Evolutionary conservation across 37 sponge, comb jelly and placozoan species (phyloP), one percentile per base, ranked within the genome.

Genomic region (Axinella damicornis): DNA sequence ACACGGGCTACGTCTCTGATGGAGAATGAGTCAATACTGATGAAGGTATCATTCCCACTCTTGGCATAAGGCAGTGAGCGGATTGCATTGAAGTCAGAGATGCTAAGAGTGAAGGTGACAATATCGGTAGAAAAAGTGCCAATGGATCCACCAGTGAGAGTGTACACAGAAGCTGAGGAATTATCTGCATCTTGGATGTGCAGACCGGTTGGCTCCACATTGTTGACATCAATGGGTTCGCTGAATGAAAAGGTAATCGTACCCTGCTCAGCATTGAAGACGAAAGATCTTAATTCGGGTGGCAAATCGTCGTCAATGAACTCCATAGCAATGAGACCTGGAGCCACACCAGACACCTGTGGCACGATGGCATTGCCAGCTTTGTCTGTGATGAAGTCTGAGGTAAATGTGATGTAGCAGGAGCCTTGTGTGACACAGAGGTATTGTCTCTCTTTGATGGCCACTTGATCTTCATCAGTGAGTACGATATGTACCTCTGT

Each of bases 381-480:
- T 65, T 58, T 85, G 68, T 97, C 97, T 32, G 33, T 74, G 65
- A 97, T 83, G 41, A 93, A 65, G 60, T 68, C 76, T 2, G 82
- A 37, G 11, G 90, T 87, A 71, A 92, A 88, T 14, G 87, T 88
- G 40, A 97, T 89, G 84, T 94, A 97, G 69, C 95, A 95, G 54
- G 86, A 81, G 35, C 90, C 87, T 56, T 90, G 92, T 24, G 82
- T 83, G 5, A 54, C 70, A 53, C 92, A 92, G 13, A 97, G 73
- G 5, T 81, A 54, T 61, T 74, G 79, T 15, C 71, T 73, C 65
- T 80, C 72, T 68, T 97, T 81, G 24, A 97, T 83, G 30, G 81
- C 83, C 5, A 82, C 80, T 36, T 92, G 78, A 62, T 97, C 95
- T 28, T 39, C 61, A 32, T 15, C 46, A 54, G 87, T 62, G n/a